Conservation (phyloP, 2,113 vertebrate genomes). For the Oncorhynchus keta region DNA sequence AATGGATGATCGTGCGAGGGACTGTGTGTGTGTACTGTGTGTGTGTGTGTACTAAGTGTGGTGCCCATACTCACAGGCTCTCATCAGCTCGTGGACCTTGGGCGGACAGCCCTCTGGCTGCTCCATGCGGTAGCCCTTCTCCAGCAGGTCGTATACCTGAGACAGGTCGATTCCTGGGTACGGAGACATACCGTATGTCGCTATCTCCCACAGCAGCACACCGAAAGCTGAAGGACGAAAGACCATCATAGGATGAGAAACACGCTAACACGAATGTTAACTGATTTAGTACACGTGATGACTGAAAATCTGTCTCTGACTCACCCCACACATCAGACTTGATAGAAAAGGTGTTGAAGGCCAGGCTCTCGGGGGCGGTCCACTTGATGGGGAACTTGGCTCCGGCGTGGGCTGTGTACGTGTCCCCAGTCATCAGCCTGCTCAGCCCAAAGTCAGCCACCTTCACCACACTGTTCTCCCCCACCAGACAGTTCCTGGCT, state of each 20-base stretch:
- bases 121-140: slow-evolving; percentile 99
- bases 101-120: slow-evolving; percentile 97
- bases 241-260: background rate
- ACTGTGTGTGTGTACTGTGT: background rate
- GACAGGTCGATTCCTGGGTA: slow-evolving; percentile 98
- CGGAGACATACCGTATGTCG: slow-evolving; percentile 98
- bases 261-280: no score
- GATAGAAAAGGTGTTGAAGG: slow-evolving; percentile 99
- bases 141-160: slow-evolving; percentile 96
- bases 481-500: slow-evolving; percentile 95
- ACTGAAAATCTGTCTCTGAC: slow-evolving; percentile 9
- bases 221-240: slow-evolving; percentile 84
- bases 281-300: background rate
- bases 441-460: slow-evolving; percentile 97
- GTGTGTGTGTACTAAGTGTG: background rate
- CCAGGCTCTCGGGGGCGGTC: slow-evolving; percentile 97
- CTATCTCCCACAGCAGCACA: slow-evolving; percentile 97
- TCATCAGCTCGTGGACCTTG: slow-evolving; percentile 98
- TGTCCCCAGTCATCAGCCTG: slow-evolving; percentile 96
- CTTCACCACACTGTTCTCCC: slow-evolving; percentile 97
- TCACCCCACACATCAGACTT: slow-evolving; percentile 99
- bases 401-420: slow-evolving; percentile 97
- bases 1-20: background rate
- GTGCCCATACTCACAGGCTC: slow-evolving; percentile 87
- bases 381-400: slow-evolving; percentile 99